Percentiles rank a stretch among this genome's conserved stretches.
Evolutionary conservation across 1,140 invertebrate species (phyloP).

Genomic region (Leucophenga varia): DNA sequence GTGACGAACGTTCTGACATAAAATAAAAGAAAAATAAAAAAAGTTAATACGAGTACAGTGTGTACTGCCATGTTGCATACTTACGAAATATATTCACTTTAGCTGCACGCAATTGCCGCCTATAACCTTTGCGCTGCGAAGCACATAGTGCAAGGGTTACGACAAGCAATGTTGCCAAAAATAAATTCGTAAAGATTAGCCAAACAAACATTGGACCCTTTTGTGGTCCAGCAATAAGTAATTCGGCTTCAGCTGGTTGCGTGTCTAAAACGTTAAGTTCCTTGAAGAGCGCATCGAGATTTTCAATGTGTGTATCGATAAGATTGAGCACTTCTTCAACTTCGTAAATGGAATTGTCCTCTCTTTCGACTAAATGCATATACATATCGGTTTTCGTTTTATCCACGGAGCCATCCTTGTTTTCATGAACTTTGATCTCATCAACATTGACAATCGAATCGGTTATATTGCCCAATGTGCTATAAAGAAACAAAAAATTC

Average conservation of each 20-base stretch:
- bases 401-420: conserved; percentile 88
- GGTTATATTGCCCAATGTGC: conserved; percentile 80
- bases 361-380: conserved; percentile 85
- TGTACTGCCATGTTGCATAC: too few relatives aligned
- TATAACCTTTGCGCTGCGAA: conserved; percentile 79
- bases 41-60: not conserved
- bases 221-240: conserved; percentile 59
- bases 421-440: conserved; percentile 89
- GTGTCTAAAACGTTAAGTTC: conserved; percentile 89
- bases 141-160: conserved; percentile 77
- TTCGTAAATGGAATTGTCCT: conserved; percentile 89
- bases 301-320: conserved; percentile 90
- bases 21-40: not conserved
- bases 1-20: conserved; percentile 33
- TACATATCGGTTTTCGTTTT: conserved; percentile 93
- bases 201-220: conserved; percentile 68
- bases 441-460: conserved; percentile 91
- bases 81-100: conserved; percentile 90
- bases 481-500: conserved; percentile 39
- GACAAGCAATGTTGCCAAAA: conserved; percentile 75
- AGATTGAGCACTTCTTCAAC: conserved; percentile 79
- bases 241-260: conserved; percentile 72
- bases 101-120: conserved; percentile 87
- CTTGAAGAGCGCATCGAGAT: conserved; percentile 85
- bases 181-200: conserved; percentile 77